Evolutionary conservation across 2,113 vertebrate species (phyloP), one percentile per base, ranked within the genome.

Genomic region (Tragelaphus strepsiceros): DNA sequence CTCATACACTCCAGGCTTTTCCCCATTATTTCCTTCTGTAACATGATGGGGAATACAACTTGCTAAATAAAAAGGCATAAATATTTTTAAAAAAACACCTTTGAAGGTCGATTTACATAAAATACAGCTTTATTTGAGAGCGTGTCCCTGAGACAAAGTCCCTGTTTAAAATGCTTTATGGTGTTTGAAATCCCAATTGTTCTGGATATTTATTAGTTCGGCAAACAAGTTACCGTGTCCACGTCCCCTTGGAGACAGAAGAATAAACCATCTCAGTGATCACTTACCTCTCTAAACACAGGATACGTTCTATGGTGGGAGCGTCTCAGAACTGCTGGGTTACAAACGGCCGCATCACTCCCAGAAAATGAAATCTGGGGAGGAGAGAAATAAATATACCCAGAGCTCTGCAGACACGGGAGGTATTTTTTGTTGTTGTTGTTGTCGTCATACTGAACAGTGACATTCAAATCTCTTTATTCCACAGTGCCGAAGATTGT

Each of bases 401-500:
- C 46, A 0, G 62, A 26, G 64, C 10, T 1, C 21, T 0, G 3
- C 30, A 4, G 94, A 30, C n/a, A 0, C 2, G 30, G 81, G 86
- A 91, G 53, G 58, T 54, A 56, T 13, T 24, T 6, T 43, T 14
- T 43, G 43, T 71, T 12, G 11, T 28, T 2, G 30, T 62, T 94
- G 97, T 91, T 94, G 95, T 95, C 83, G 95, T 95, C 83, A 5
- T 61, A 49, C 58, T 53, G 16, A 49, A 28, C 17, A 46, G n/a
- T 98, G 95, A 98, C 94, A 2, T 96, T 94, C 77, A 17, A 7
- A 9, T 96, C 0, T 98, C 95, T 98, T 95, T 97, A 5, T 95
- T 97, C 98, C 87, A 43, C 96, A 99, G 98, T 99, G 98, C 99
- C 99, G 97, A 97, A 97, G 98, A 98, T 99, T 59, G 97, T 98